These are phyloP conservation scores for Okapia johnstoni DNA, from an alignment of 2,113 vertebrate species.

Conservation along the genomic window DNA sequence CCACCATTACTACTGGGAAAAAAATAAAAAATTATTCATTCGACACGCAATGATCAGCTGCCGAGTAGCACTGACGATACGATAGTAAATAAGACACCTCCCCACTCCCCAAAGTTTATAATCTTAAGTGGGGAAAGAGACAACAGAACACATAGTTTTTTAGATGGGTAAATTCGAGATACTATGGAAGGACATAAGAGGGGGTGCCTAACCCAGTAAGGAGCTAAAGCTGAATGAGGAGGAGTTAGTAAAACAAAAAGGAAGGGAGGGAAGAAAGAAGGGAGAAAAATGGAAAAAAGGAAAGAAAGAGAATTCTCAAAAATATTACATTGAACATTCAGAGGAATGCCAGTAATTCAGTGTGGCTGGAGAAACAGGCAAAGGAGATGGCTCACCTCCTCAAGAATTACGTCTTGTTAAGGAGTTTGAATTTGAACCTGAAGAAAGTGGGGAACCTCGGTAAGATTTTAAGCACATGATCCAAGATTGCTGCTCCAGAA, in stretches of 20 bases:
- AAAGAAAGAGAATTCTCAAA: background rate
- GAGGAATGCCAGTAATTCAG: background rate
- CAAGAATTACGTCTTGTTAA: background rate
- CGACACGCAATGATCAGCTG: background rate
- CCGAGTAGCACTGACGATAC: background rate
- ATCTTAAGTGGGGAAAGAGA: background rate
- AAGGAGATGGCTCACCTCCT: background rate
- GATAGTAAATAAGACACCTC: background rate
- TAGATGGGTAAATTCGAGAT: background rate
- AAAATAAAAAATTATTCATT: slow-evolving; percentile 5
- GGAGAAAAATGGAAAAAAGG: background rate
- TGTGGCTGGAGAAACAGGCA: background rate
- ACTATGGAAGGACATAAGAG: background rate
- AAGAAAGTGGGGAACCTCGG: background rate
- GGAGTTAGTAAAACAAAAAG: background rate
- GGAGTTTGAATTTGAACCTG: background rate
- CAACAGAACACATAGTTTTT: background rate
- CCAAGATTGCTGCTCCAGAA: background rate
- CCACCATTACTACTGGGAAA: background rate
- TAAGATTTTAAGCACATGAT: background rate
- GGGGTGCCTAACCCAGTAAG: background rate
- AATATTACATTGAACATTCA: background rate
- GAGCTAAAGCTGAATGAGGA: background rate
- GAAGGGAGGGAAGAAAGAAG: accelerated
- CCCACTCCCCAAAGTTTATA: background rate